phyloP scores from a whole-genome alignment of 2,888 invertebrate species.

The Operophtera brumata region DNA sequence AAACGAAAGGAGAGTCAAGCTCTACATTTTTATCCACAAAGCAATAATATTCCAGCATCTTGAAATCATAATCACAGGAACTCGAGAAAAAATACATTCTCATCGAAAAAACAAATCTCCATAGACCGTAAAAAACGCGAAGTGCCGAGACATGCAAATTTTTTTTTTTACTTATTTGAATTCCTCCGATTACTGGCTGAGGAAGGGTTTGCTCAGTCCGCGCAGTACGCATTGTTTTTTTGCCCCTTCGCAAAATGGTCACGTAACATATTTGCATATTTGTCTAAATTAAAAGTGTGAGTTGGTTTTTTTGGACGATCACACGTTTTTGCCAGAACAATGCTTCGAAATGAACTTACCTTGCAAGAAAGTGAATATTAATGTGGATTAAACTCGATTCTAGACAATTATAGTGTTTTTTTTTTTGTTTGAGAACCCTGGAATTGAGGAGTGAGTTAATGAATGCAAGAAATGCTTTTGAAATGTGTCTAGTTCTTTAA shows the following conservation, averaged over 20 bases:
- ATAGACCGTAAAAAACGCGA: slow-evolving; percentile 59
- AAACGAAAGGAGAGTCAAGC: too few relatives aligned
- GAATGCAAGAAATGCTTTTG: slow-evolving; percentile 7
- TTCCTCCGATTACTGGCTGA: slow-evolving; percentile 62
- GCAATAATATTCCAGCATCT: slow-evolving; percentile 1
- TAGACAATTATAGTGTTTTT: slow-evolving; percentile 48
- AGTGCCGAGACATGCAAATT: slow-evolving; percentile 68
- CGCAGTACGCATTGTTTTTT: slow-evolving; percentile 64
- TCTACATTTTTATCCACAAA: not conserved
- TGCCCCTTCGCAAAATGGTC: slow-evolving; percentile 76
- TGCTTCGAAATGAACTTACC: slow-evolving; percentile 56
- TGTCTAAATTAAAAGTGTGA: slow-evolving; percentile 72
- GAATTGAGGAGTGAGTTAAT: slow-evolving; percentile 26
- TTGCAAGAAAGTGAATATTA: slow-evolving; percentile 61
- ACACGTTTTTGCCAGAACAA: slow-evolving; percentile 74
- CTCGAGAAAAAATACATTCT: slow-evolving; percentile 71
- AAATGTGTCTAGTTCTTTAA: slow-evolving; percentile 9
- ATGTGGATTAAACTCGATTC: slow-evolving; percentile 47
- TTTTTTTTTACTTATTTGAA: slow-evolving; percentile 67
- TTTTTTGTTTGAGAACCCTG: slow-evolving; percentile 46
- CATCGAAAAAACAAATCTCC: slow-evolving; percentile 59
- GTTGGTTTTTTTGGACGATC: slow-evolving; percentile 67
- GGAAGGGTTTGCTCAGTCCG: slow-evolving; percentile 72
- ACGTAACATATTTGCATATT: slow-evolving; percentile 76
- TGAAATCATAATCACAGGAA: slow-evolving; percentile 46